Evolutionary conservation across 53 echinoderm and acorn worm genomes (phyloP).

Genomic region (Holothuria scabra): DNA sequence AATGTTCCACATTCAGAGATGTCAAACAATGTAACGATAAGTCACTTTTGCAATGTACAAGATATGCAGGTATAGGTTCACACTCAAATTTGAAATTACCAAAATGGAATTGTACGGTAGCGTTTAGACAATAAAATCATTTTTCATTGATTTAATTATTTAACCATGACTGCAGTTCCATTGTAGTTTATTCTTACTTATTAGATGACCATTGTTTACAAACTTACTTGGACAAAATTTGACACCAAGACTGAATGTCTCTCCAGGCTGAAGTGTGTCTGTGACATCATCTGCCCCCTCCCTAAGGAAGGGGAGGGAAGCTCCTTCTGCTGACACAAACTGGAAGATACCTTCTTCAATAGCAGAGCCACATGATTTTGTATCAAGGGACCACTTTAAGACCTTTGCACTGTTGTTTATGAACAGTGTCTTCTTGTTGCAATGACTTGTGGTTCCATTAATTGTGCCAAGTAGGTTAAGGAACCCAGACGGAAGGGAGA

Average conservation of each 20-base stretch:
- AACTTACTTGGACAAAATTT: constrained; percentile 95
- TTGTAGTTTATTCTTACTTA: too few relatives aligned
- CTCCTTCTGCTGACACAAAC: constrained; percentile 80
- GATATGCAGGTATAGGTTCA: too few relatives aligned
- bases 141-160: too few relatives aligned
- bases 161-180: too few relatives aligned
- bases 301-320: constrained; percentile 68
- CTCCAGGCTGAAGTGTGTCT: constrained; percentile 78
- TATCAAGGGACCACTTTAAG: constrained; percentile 79
- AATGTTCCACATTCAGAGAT: too few relatives aligned
- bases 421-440: constrained; percentile 64
- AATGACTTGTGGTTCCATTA: constrained; percentile 28
- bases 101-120: too few relatives aligned
- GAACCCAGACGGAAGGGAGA: constrained; percentile 92
- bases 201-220: too few relatives aligned
- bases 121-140: too few relatives aligned
- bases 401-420: constrained; percentile 89
- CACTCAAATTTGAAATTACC: too few relatives aligned
- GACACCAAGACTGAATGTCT: constrained; percentile 85
- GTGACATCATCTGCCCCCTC: constrained; percentile 53
- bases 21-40: too few relatives aligned
- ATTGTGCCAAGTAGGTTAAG: constrained; percentile 61
- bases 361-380: constrained; percentile 72
- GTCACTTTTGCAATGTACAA: too few relatives aligned
- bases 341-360: constrained; percentile 96